A percentile compares a stretch with the other conserved stretches of the same genome.
Conservation (phyloP, 2,888 invertebrate species). For the Oeneis ivallda region DNA sequence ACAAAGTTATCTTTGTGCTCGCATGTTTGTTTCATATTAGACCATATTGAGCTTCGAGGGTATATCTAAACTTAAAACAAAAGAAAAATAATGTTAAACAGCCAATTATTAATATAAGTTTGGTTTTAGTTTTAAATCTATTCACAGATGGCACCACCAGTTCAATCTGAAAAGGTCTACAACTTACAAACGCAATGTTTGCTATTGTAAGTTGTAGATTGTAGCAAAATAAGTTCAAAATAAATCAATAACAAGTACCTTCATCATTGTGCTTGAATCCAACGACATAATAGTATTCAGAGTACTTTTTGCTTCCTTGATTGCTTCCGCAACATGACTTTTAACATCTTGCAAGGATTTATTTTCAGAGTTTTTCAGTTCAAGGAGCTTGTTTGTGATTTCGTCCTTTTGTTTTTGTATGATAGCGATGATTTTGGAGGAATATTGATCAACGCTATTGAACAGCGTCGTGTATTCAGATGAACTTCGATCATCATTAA, state of each 20-base stretch:
- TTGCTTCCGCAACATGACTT: constrained; percentile 51
- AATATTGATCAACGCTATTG: constrained; percentile 72
- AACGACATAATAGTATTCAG: constrained; percentile 41
- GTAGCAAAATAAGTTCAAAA: not conserved
- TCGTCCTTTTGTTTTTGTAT: constrained; percentile 79
- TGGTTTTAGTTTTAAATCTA: no score
- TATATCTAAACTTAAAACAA: no score
- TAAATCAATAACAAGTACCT: constrained; percentile 46
- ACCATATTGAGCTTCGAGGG: no score
- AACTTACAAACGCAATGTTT: no score
- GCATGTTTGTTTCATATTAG: no score
- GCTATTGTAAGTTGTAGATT: not conserved
- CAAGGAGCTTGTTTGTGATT: constrained; percentile 58
- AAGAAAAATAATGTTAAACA: no score
- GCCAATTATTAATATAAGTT: no score
- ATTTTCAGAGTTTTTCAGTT: constrained; percentile 56
- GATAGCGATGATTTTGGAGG: constrained; percentile 72
- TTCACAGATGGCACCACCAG: no score
- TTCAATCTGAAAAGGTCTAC: no score
- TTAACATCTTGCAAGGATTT: constrained; percentile 59
- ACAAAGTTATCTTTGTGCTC: no score
- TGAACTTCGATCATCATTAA: constrained; percentile 57
- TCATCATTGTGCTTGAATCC: constrained; percentile 53
- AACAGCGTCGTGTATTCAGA: constrained; percentile 55
- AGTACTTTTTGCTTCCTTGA: constrained; percentile 53